A percentile compares a stretch with the other conserved stretches of the same genome.
phyloP scores from a whole-genome alignment of 1,140 invertebrate species.

The Heliconius hermathena region DNA sequence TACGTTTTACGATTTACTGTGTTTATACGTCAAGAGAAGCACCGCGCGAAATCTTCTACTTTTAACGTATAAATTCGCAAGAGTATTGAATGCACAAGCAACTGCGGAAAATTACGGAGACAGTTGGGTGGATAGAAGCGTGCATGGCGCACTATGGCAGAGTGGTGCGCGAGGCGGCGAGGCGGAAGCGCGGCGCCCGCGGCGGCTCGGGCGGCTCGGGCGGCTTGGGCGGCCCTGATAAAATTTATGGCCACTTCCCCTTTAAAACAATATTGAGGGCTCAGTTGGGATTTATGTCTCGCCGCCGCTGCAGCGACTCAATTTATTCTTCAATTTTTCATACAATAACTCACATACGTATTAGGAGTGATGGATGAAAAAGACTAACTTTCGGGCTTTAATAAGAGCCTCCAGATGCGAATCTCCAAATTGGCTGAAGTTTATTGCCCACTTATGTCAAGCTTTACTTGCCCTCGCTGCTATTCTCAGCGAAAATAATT shows the following conservation, averaged over 20 bases:
- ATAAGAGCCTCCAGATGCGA: conserved; percentile 81
- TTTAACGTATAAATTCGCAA: conserved; percentile 55
- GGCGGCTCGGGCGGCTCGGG: conserved; percentile 49
- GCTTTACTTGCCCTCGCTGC: conserved; percentile 78
- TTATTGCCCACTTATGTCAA: conserved; percentile 82
- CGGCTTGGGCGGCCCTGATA: conserved; percentile 78
- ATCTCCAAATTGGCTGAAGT: conserved; percentile 82
- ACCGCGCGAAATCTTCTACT: not conserved
- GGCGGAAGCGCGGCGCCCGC: conserved; percentile 47
- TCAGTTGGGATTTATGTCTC: conserved; percentile 82
- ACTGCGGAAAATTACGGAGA: conserved; percentile 73
- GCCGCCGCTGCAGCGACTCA: conserved; percentile 81
- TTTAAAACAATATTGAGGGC: conserved; percentile 82
- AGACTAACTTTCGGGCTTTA: conserved; percentile 82
- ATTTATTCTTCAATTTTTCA: conserved; percentile 82
- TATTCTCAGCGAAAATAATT: conserved; percentile 78
- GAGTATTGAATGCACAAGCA: conserved; percentile 63
- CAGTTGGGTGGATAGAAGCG: conserved; percentile 49
- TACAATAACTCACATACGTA: conserved; percentile 82
- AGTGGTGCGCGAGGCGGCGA: conserved; percentile 44
- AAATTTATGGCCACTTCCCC: conserved; percentile 83
- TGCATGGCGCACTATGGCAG: conserved; percentile 36
- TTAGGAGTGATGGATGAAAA: conserved; percentile 82
- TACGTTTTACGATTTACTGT: too few relatives aligned
- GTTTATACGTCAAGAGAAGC: too few relatives aligned